Evolutionary conservation across 92 coral and sea anemone genomes (phyloP), one percentile per base, ranked within the genome.

Genomic region (Palythoa heliodiscus): DNA sequence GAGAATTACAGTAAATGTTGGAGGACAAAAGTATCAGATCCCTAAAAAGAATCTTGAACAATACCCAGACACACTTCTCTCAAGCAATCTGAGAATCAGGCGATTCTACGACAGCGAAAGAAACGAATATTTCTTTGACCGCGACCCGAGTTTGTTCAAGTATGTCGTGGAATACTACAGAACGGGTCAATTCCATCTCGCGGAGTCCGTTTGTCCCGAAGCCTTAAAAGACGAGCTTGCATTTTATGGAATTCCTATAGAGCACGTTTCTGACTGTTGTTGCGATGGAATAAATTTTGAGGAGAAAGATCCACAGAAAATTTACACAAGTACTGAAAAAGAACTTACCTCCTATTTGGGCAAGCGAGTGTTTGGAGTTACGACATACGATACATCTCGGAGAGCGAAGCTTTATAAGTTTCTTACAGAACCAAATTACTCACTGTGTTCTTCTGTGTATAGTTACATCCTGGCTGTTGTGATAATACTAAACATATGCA

Each of bases 41-140:
- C 89, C 92, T 11, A 89, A 88, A 82, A 89, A 83, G 47, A 90
- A 95, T 29, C 88, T 97, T 69, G 91, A 89, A 47, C 87, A 84
- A 73, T 93, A 88, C 66, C 99, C 99, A 7, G 95, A 95, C 82
- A 95, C 98, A 2, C 91, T 97, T 3, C 91, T 97, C 3, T 98
- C 98, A 29, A 92, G 95, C 72, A 92, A 91, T 11, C 82, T 91
- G 76, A 92, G 90, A 81, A 76, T 80, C n/a, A n/a, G n/a, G 48
- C 78, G 61, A 7, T 95, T 91, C 75, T 97, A 78, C 71, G 99
- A 97, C 73, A 82, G 90, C 39, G 88, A 87, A 22, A 84, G 95
- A 48, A 88, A 82, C 54, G 99, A 97, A 24, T 97, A 87, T 61
- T 97, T 97, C 90, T 95, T 97, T 71, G 99, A 97, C 71, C 92